Conservation (phyloP, 2,888 invertebrate species). For the Machimus atricapillus region DNA sequence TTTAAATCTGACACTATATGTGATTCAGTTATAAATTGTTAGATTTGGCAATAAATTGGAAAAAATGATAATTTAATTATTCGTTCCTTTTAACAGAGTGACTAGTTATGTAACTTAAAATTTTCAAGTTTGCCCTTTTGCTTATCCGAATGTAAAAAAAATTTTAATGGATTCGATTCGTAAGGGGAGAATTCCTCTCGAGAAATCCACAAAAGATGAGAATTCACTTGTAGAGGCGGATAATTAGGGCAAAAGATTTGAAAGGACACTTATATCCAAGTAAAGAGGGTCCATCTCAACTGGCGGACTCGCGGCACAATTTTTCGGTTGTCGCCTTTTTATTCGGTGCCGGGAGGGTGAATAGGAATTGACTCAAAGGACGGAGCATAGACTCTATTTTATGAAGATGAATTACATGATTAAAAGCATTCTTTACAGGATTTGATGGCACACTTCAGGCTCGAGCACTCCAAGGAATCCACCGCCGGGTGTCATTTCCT, state of each 20-base stretch:
- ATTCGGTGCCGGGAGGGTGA: not conserved
- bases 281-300: slow-evolving; percentile 19
- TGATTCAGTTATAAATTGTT: not conserved
- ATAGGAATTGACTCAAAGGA: not conserved
- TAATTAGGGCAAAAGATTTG: slow-evolving; percentile 45
- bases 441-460: slow-evolving; percentile 41
- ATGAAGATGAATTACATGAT: slow-evolving; percentile 48
- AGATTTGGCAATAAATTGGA: not conserved
- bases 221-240: slow-evolving; percentile 21
- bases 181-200: slow-evolving; percentile 19
- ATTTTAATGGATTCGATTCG: slow-evolving; percentile 41
- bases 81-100: not conserved
- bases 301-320: slow-evolving; percentile 14
- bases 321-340: slow-evolving; percentile 24
- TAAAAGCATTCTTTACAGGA: slow-evolving; percentile 44
- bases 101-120: not conserved
- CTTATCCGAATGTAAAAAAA: not conserved
- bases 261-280: slow-evolving; percentile 6
- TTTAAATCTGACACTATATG: not conserved
- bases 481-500: slow-evolving; percentile 5
- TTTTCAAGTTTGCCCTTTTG: not conserved
- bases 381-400: slow-evolving; percentile 41
- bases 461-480: not conserved
- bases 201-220: slow-evolving; percentile 34
- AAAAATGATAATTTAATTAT: not conserved